Evolutionary conservation across 2,797 vertebrate genomes (phyloP).

Genomic region (Sebastes variabilis): DNA sequence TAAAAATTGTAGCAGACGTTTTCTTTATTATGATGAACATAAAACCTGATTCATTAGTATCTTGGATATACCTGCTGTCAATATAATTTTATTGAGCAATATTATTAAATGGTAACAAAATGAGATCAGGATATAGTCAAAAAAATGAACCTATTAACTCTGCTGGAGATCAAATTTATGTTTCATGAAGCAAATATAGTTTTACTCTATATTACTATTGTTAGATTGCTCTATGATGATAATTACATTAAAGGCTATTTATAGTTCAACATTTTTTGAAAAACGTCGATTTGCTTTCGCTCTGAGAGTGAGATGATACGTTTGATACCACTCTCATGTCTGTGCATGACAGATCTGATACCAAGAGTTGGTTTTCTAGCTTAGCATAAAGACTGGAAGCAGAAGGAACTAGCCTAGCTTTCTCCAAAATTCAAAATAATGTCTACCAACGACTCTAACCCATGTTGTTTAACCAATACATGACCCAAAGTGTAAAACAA

Average conservation of each 20-base stretch:
- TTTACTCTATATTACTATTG: neutral
- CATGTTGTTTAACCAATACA: too few relatives aligned
- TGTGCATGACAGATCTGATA: neutral
- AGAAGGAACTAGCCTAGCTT: neutral
- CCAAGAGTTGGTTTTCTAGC: neutral
- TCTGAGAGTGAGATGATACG: neutral
- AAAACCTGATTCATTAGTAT: constrained; percentile 24
- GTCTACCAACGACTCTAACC: neutral
- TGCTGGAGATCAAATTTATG: neutral
- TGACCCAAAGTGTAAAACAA: neutral
- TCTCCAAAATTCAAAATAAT: neutral
- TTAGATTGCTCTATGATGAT: neutral
- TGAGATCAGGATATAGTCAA: neutral
- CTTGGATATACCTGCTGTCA: neutral
- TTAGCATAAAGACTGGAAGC: neutral
- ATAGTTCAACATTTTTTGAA: neutral
- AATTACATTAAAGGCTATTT: neutral
- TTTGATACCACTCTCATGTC: neutral
- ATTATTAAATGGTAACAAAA: constrained; percentile 1
- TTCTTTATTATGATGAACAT: neutral
- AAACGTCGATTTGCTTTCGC: neutral
- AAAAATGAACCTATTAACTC: constrained; percentile 1
- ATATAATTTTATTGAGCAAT: constrained; percentile 1
- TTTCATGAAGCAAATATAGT: neutral
- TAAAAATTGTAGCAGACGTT: constrained; percentile 9